These are phyloP conservation scores for Trichonephila clavata DNA, from an alignment of 1,140 invertebrate species.

Conservation along the genomic window DNA sequence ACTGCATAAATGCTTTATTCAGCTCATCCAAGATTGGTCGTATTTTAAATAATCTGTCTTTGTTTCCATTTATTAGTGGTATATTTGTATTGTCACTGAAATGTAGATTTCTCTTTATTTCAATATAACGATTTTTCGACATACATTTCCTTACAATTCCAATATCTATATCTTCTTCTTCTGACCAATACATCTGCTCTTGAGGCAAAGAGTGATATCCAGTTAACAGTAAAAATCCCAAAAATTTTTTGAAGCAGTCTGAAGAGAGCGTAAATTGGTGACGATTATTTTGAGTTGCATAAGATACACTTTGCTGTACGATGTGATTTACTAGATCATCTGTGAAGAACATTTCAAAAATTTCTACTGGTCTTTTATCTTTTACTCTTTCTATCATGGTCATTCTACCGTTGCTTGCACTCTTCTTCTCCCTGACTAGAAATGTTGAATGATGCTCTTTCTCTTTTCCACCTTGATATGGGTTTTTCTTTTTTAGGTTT, in stretches of 20 bases:
- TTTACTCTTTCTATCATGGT: no score
- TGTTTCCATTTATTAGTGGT: conserved; percentile 35
- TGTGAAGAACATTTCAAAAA: conserved; percentile 59
- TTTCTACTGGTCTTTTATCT: no score
- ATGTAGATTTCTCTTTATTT: no score
- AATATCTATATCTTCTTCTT: conserved; percentile 37
- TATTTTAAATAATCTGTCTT: conserved; percentile 35
- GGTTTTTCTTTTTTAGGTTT: conserved; percentile 46
- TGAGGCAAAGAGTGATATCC: conserved; percentile 57
- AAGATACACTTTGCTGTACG: conserved; percentile 61
- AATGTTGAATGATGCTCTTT: conserved; percentile 34
- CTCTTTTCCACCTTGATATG: conserved; percentile 34
- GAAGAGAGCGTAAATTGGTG: conserved; percentile 61
- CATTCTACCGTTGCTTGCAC: no score
- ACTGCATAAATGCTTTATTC: conserved; percentile 60
- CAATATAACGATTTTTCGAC: no score
- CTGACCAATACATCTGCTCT: conserved; percentile 61
- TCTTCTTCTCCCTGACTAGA: conserved; percentile 39
- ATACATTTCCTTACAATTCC: conserved; percentile 31
- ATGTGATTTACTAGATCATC: conserved; percentile 60
- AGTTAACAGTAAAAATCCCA: conserved; percentile 60
- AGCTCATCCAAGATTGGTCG: conserved; percentile 49
- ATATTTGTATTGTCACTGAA: no score
- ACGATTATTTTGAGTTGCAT: conserved; percentile 61
- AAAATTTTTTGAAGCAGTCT: conserved; percentile 58